Percentiles rank a stretch among this genome's conserved stretches.
Evolutionary conservation across 1,140 invertebrate species (phyloP).

Genomic region (Anagrus nilaparvatae): DNA sequence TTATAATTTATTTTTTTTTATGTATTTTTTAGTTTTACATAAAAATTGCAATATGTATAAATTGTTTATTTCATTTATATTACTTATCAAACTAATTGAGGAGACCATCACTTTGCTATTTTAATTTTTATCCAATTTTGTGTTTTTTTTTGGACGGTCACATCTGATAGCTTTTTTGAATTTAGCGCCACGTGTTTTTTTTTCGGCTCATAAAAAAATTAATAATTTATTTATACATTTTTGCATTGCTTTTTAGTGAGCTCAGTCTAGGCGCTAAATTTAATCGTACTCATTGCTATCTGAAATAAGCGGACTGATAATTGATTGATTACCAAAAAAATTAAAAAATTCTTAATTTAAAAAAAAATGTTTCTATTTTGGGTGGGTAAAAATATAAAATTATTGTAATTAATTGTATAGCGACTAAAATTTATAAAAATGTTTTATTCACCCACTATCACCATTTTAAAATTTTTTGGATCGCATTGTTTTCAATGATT

Average conservation of each 20-base stretch:
- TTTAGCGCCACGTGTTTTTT: conserved; percentile 27
- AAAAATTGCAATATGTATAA: conserved; percentile 22
- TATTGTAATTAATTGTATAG: too few species aligned
- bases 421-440: too few species aligned
- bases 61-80: conserved; percentile 5
- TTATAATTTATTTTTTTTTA: conserved; percentile 18
- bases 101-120: conserved; percentile 29
- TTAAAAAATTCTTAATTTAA: too few species aligned
- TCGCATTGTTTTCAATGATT: too few species aligned
- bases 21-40: conserved; percentile 18
- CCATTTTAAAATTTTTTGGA: too few species aligned
- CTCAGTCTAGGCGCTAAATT: conserved; percentile 35
- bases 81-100: conserved; percentile 24
- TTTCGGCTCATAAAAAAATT: too few species aligned
- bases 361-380: too few species aligned
- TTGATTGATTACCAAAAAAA: too few species aligned
- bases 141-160: conserved; percentile 36
- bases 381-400: too few species aligned
- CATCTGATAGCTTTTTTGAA: conserved; percentile 25
- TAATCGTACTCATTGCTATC: conserved; percentile 8
- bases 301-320: conserved; percentile 17
- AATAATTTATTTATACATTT: neutral
- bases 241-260: conserved; percentile 16
- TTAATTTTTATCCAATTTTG: conserved; percentile 1
- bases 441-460: too few species aligned